Evolutionary conservation across 2,797 vertebrate genomes (phyloP).

Genomic region (Syngnathus rostellatus): DNA sequence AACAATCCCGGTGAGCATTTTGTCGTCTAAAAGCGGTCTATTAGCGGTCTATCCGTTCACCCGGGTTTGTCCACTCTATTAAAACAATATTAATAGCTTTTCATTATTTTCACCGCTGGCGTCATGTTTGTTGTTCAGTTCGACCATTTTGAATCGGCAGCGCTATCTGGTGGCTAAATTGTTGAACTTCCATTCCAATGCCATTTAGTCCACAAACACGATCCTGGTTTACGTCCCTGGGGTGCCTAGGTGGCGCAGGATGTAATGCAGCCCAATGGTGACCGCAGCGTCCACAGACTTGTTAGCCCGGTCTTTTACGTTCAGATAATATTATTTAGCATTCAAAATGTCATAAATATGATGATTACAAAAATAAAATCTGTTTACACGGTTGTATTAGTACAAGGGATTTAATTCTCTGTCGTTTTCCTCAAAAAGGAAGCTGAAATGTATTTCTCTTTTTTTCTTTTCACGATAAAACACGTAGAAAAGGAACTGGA

Average conservation of each 20-base stretch:
- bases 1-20: too few relatives aligned
- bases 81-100: too few relatives aligned
- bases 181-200: neutral
- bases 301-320: neutral
- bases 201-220: neutral
- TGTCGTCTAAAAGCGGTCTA: too few relatives aligned
- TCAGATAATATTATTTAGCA: neutral
- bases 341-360: neutral
- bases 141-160: neutral
- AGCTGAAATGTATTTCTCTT: neutral
- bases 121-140: too few relatives aligned
- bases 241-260: too few relatives aligned
- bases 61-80: too few relatives aligned
- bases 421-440: neutral
- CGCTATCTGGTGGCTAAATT: neutral
- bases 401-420: too few relatives aligned
- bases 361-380: neutral
- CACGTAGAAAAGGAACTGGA: neutral
- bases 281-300: too few relatives aligned
- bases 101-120: too few relatives aligned
- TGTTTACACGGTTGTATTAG: neutral
- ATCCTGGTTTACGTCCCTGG: too few relatives aligned
- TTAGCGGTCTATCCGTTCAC: too few relatives aligned
- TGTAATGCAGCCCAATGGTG: too few relatives aligned
- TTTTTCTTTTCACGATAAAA: neutral